Conservation (phyloP, 1,140 invertebrate genomes). For the Apolygus lucorum region DNA sequence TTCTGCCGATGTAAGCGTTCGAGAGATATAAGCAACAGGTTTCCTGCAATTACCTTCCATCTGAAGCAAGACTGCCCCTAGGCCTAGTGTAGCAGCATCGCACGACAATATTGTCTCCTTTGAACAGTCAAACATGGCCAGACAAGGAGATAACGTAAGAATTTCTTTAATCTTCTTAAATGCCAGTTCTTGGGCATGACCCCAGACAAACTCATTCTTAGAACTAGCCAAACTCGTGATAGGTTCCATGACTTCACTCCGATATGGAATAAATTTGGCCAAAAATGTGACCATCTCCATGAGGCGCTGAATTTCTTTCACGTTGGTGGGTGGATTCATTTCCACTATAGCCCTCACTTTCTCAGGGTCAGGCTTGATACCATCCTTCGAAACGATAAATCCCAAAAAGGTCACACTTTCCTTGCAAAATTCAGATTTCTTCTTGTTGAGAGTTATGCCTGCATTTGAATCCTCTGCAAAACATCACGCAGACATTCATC, state of each 20-base stretch:
- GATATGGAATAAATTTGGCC: not conserved
- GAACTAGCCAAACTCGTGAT: not conserved
- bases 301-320: not conserved
- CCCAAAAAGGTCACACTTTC: slow-evolving; percentile 37
- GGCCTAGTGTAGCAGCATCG: too few relatives aligned
- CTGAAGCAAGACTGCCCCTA: too few relatives aligned
- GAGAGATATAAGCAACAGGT: not conserved
- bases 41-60: too few relatives aligned
- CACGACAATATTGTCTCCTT: too few relatives aligned
- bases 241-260: not conserved
- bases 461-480: slow-evolving; percentile 24
- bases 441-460: slow-evolving; percentile 27
- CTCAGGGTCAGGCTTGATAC: slow-evolving; percentile 34
- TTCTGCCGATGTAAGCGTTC: slow-evolving; percentile 1
- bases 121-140: not conserved
- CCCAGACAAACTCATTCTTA: slow-evolving; percentile 2
- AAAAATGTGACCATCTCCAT: not conserved
- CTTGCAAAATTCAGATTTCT: slow-evolving; percentile 33
- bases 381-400: slow-evolving; percentile 36
- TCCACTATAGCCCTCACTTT: slow-evolving; percentile 38
- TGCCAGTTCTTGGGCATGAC: not conserved
- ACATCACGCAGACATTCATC: slow-evolving; percentile 33
- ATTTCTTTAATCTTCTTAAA: not conserved
- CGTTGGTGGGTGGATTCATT: slow-evolving; percentile 24
- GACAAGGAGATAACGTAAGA: not conserved